Percentiles rank a stretch among this genome's conserved stretches.
phyloP scores from a whole-genome alignment of 2,113 vertebrate genomes.

The Triplophysa siluroides region DNA sequence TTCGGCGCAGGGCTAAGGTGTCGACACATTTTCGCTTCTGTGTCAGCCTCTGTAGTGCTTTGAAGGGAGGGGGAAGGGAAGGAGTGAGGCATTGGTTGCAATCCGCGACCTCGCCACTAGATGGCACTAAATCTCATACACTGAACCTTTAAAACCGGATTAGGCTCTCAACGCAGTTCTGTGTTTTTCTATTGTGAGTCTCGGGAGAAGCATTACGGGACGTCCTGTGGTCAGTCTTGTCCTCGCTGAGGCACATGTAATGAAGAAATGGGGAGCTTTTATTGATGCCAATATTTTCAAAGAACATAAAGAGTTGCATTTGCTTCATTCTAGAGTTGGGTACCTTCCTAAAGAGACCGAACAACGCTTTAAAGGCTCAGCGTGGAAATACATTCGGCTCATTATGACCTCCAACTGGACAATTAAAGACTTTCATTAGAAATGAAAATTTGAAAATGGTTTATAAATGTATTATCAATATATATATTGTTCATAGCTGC shows the following conservation, averaged over 20 bases:
- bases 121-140: too few relatives aligned
- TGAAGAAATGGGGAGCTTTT: neutral
- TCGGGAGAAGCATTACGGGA: neutral
- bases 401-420: neutral
- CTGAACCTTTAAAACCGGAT: too few relatives aligned
- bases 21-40: too few relatives aligned
- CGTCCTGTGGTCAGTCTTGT: neutral
- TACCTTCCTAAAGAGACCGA: neutral
- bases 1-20: too few relatives aligned
- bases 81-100: too few relatives aligned
- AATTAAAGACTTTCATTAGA: neutral
- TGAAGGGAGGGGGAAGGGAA: too few relatives aligned
- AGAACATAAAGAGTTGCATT: slow-evolving; percentile 4
- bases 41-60: too few relatives aligned
- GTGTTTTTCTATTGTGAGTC: neutral
- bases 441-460: neutral
- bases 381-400: neutral
- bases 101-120: too few relatives aligned
- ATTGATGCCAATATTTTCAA: neutral
- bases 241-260: neutral
- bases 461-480: too few relatives aligned
- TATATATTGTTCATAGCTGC: neutral
- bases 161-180: neutral
- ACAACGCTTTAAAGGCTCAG: neutral
- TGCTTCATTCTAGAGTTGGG: neutral